Percentiles rank a stretch among this genome's conserved stretches.
Conservation (phyloP, 1,140 invertebrate species). For the Harlomillsia oculata region DNA sequence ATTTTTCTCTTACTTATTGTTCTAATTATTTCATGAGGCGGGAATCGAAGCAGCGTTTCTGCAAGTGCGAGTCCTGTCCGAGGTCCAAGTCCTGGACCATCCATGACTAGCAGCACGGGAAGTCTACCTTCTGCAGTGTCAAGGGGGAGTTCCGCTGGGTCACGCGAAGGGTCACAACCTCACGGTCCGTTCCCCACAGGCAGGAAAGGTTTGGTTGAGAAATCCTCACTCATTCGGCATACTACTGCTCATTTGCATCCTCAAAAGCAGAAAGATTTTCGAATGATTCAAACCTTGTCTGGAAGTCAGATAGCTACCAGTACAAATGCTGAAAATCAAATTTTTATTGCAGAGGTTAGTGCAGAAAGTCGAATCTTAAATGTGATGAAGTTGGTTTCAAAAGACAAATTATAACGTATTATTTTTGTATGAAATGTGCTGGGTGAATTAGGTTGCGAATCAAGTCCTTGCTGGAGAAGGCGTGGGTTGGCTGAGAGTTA, state of each 20-base stretch:
- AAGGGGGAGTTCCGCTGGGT: slow-evolving; percentile 15
- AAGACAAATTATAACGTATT: not conserved
- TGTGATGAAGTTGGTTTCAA: slow-evolving; percentile 1
- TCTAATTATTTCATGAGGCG: slow-evolving; percentile 7
- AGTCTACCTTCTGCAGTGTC: slow-evolving; percentile 31
- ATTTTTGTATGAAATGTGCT: slow-evolving; percentile 48
- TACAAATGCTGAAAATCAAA: slow-evolving; percentile 74
- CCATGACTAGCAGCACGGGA: slow-evolving; percentile 32
- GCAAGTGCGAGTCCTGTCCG: slow-evolving; percentile 33
- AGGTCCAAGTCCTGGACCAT: slow-evolving; percentile 25
- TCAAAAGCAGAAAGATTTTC: slow-evolving; percentile 51
- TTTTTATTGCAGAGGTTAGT: slow-evolving; percentile 67
- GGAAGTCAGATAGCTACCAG: slow-evolving; percentile 50
- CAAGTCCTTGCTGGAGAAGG: slow-evolving; percentile 91
- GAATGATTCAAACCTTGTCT: slow-evolving; percentile 39
- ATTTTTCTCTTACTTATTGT: not conserved
- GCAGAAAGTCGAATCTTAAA: not conserved
- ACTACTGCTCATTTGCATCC: slow-evolving; percentile 40
- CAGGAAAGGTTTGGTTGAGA: slow-evolving; percentile 73
- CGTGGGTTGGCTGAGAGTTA: slow-evolving; percentile 91
- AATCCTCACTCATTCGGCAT: slow-evolving; percentile 82
- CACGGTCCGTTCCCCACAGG: slow-evolving; percentile 63
- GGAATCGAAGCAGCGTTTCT: slow-evolving; percentile 33
- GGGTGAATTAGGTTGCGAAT: slow-evolving; percentile 66
- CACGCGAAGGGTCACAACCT: not conserved